Evolutionary conservation across 2,888 invertebrate genomes (phyloP).

Genomic region (Microplitis deprimator): DNA sequence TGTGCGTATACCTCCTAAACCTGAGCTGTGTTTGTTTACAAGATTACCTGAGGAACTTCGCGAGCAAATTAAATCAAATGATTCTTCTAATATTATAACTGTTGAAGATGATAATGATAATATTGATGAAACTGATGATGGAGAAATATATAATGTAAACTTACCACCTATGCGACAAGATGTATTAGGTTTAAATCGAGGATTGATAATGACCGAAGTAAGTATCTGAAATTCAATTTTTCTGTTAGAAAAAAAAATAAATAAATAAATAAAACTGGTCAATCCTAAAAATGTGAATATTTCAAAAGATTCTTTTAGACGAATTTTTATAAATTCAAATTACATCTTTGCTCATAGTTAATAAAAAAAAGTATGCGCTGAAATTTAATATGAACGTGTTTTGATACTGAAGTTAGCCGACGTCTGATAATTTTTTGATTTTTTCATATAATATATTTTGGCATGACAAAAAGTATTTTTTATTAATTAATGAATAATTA

Average conservation of each 20-base stretch:
- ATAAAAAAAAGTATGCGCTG: too few species aligned
- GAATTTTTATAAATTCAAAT: too few species aligned
- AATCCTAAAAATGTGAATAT: background rate
- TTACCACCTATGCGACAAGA: slow-evolving; percentile 82
- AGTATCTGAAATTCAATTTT: slow-evolving; percentile 27
- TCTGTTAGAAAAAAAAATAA: slow-evolving; percentile 14
- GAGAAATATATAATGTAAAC: slow-evolving; percentile 66
- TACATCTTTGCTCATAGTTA: too few species aligned
- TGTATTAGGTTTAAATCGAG: slow-evolving; percentile 81
- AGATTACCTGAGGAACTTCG: slow-evolving; percentile 48
- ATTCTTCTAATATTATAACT: slow-evolving; percentile 4
- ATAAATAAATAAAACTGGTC: background rate
- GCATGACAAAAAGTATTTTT: too few species aligned
- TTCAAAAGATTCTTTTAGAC: background rate
- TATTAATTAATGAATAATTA: too few species aligned
- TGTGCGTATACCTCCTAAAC: slow-evolving; percentile 57
- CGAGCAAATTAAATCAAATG: slow-evolving; percentile 40
- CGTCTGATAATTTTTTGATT: too few species aligned
- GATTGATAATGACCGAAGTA: slow-evolving; percentile 75
- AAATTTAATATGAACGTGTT: too few species aligned
- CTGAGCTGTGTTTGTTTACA: slow-evolving; percentile 58
- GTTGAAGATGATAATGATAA: background rate
- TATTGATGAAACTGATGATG: slow-evolving; percentile 41
- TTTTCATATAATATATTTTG: too few species aligned
- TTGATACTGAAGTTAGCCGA: too few species aligned